Evolutionary conservation across 1,140 invertebrate genomes (phyloP), one percentile per base, ranked within the genome.

Genomic region (Cyrtorhinus lividipennis): DNA sequence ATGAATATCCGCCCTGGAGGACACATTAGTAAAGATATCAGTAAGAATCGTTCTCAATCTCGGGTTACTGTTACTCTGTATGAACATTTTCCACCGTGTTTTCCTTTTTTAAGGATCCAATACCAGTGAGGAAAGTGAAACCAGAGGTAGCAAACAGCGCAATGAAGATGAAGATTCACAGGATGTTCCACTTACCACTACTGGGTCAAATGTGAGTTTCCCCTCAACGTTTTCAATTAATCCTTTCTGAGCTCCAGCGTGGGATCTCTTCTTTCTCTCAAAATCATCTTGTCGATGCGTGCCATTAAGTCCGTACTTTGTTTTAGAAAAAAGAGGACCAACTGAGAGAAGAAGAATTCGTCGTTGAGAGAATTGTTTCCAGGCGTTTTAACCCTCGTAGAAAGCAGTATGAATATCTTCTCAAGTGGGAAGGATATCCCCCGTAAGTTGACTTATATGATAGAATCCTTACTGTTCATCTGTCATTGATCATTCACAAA

Each of bases 371-470:
- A 74, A 88, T 90, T 65, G 76, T 89, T 27, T 85, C 85, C 10
- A 88, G 88, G 71, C 76, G 87, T 15, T 88, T 83, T 69, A 90
- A 89, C 75, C 83, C 84, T 2, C 80, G 85, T 48, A 84, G 82
- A 62, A 85, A 83, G 70, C 82, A 81, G 62, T 83, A 83, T 66
- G 87, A 90, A 73, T 90, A 88, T 73, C 73, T 88, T 67, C 77
- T 90, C 13, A 90, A 90, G 73, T 90, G 87, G 87, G 85, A 88
- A 71, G 83, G 85, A 63, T 85, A 83, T 69, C 75, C 80, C 24
- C 80, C 83, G 82, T 86, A 67, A 79, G 81, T 81, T 61, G 59
- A 67, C 30, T n/a, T n/a, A n/a, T n/a, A n/a, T n/a, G n/a, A n/a
- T n/a, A n/a, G n/a, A n/a, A 59, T 66, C 66, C 23, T 24, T 44